Evolutionary conservation across 2,797 vertebrate species (phyloP), one percentile per base, ranked within the genome.

Genomic region (Hydrolagus colliei): DNA sequence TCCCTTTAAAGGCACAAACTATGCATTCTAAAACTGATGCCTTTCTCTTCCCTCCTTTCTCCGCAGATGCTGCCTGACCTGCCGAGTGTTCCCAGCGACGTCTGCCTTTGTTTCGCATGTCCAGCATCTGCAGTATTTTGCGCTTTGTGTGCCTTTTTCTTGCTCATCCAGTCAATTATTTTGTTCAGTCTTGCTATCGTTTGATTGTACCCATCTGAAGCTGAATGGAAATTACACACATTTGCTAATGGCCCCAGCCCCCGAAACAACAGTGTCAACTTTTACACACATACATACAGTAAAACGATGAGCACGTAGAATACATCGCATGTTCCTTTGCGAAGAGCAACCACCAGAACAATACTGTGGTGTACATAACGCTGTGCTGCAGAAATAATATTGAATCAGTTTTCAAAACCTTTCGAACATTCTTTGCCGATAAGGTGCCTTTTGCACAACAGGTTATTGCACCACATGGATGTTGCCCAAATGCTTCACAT

Each of bases 251-350:
- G 65, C 32, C 27, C 18, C 10, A 52, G 32, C 32, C 27, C 68
- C 79, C 67, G 79, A 82, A 68, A 82, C 79, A 67, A 82, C 32
- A 67, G 79, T 71, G 79, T 84, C 79, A 84, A 32, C 79, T 14
- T 9, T 32, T 84, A 35, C 52, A 27, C 67, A 18, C 41, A 9
- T 82, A 35, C 32, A 82, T 18, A 59, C 67, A 18, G 62, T 68
- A 27, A 82, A 52, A 41, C 16, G 10, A 84, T 84, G 79, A 84
- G 27, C 68, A 68, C 41, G 79, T 84, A 68, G 27, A 84, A 41
- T 71, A 13, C 18, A 35, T 32, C 22, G 62, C 22, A 80, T 63
- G 65, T 80, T 80, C 78, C 65, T 84, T 71, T 84, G 32, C 71
- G 68, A 84, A 52, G 32, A 71, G 63, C 7, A 18, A 18, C 41